A percentile compares a stretch with the other conserved stretches of the same genome.
These are phyloP conservation scores for Molossus alvarezi DNA, from an alignment of 2,797 vertebrate genomes.

Conservation along the genomic window DNA sequence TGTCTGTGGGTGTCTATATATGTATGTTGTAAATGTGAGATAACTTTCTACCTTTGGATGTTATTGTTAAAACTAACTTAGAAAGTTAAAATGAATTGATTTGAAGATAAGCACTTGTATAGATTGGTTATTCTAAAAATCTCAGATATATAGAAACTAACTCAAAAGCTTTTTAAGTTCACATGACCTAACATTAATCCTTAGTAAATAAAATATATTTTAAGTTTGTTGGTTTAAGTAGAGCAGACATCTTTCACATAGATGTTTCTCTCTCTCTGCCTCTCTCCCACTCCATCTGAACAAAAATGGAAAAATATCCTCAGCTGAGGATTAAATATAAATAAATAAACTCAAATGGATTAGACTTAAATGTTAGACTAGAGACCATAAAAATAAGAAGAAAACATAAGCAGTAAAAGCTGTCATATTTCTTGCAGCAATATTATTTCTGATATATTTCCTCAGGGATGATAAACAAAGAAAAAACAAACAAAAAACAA, in stretches of 20 bases:
- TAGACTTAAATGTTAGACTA: too few relatives aligned
- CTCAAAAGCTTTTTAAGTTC: neutral
- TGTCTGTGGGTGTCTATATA: neutral
- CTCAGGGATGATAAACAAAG: too few relatives aligned
- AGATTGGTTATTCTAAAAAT: neutral
- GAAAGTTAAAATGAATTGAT: neutral
- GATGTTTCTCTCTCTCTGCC: too few relatives aligned
- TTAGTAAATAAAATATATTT: neutral
- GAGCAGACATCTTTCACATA: neutral
- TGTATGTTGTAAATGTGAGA: neutral
- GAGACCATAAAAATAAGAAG: too few relatives aligned
- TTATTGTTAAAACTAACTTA: neutral
- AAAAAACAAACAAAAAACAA: too few relatives aligned
- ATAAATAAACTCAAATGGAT: too few relatives aligned
- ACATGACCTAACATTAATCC: neutral
- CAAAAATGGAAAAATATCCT: too few relatives aligned
- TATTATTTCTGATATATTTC: too few relatives aligned
- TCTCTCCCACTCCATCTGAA: too few relatives aligned
- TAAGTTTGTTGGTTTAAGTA: neutral
- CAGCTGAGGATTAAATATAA: neutral
- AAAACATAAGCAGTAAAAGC: too few relatives aligned
- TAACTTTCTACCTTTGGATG: neutral
- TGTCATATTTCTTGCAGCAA: too few relatives aligned
- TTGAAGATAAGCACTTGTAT: neutral
- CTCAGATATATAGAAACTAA: neutral